Evolutionary conservation across 2,797 vertebrate species (phyloP), one percentile per base, ranked within the genome.

Genomic region (Malurus splendens): DNA sequence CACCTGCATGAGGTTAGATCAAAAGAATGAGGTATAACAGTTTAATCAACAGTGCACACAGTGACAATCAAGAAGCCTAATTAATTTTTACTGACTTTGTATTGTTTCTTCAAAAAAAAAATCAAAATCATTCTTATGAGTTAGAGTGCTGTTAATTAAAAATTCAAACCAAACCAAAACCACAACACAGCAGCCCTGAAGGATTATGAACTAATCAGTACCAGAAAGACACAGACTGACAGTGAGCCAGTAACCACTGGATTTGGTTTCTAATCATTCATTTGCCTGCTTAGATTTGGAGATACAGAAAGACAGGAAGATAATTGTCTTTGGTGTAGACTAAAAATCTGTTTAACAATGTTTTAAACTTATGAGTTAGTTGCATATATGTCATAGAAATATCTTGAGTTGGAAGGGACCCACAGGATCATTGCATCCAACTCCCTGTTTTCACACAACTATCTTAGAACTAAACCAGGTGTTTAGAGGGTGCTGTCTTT

Each of bases 201-300:
- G 82, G 50, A 36, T 82, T 83, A 50, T 52, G 65, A 81, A 76
- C 39, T 42, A 92, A 90, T 28, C 45, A 66, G 66, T 41, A 86
- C 78, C 51, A 75, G 86, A 28, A 90, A 65, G 79, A 89, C 56
- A 75, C 2, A 5, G 57, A 66, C 60, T 60, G 73, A 89, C 47
- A 85, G 72, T 24, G 25, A 92, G 72, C 77, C 71, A 75, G 60
- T 42, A 89, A 92, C 77, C 90, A 59, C 81, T 54, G 72, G 23
- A 85, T 88, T 92, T 79, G 78, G 30, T 77, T 93, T 82, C 73
- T 75, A 33, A 61, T 87, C 76, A 76, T 72, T 93, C 36, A 67
- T 80, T 85, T 90, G 44, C 6, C 4, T 76, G 38, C 60, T 70
- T 90, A 20, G 18, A 12, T 76, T 86, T 86, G 79, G 74, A 81